Evolutionary conservation across 1,140 invertebrate genomes (phyloP), one percentile per base, ranked within the genome.

Genomic region (Zaprionus inermis): DNA sequence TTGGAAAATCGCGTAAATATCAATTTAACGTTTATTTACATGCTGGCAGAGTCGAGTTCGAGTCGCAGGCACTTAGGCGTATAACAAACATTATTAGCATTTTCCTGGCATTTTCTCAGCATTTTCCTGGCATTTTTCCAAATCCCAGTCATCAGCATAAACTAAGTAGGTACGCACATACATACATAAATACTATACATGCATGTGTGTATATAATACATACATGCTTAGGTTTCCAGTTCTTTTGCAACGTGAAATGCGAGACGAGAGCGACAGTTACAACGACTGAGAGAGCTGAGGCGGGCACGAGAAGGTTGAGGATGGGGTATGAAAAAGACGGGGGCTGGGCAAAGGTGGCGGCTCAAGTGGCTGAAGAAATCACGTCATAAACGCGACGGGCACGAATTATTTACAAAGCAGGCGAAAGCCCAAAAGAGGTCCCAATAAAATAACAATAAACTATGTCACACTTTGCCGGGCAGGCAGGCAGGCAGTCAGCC

Each of bases 361-460:
- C 12, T 34, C 69, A 78, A 78, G 72, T 76, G 63, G 77, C 72
- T 83, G 78, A 69, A 84, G 84, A 89, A 89, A 89, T 90, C 84
- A 84, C 84, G 84, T 89, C 84, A 89, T 89, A 89, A 81, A 89
- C 81, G 85, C 65, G 81, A 71, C 84, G 55, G 72, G 84, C 84
- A 89, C 84, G 84, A 89, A 89, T 89, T 89, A 89, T 89, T 89
- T 89, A 84, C 85, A 71, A 89, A 89, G 77, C 84, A 83, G 59
- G 75, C 80, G 73, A 89, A 89, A 89, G 84, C 80, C 84, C 78
- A 84, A 89, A 88, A 86, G 84, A 89, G 76, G 58, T 73, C 66
- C 80, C 83, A 86, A 86, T 88, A 86, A 86, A 86, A 86, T 86
- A 86, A 89, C 84, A 89, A 88, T 88, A 88, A 88, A 88, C 84